These are phyloP conservation scores for Tipula lateralis DNA, from an alignment of 2,888 invertebrate species.

Conservation along the genomic window DNA sequence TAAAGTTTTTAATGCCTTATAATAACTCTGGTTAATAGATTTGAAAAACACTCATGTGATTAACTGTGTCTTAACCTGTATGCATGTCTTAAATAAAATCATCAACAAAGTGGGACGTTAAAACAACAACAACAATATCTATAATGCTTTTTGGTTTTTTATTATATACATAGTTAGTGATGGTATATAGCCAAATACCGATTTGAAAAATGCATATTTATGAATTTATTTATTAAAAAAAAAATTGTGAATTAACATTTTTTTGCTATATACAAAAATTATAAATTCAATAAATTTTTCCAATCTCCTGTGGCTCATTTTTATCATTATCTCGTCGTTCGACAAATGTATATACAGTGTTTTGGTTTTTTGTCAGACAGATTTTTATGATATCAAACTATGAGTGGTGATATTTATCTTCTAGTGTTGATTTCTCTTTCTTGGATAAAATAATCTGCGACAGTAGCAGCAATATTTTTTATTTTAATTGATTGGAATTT, in stretches of 20 bases:
- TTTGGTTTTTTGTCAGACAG: neutral
- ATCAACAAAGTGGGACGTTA: neutral
- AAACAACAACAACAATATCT: neutral
- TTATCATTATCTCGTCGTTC: slow-evolving; percentile 5
- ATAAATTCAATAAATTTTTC: slow-evolving; percentile 28
- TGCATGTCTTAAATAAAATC: neutral
- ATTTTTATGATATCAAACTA: neutral
- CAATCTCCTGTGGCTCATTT: slow-evolving; percentile 27
- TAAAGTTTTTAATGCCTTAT: no score
- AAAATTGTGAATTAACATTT: slow-evolving; percentile 26
- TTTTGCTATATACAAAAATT: neutral
- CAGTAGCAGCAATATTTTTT: neutral
- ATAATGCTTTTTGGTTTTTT: neutral
- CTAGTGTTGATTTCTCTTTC: neutral
- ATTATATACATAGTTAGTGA: neutral
- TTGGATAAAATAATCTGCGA: neutral
- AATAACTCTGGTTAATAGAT: no score
- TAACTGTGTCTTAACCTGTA: neutral
- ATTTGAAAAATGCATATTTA: slow-evolving; percentile 27
- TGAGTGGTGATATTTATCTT: neutral
- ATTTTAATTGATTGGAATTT: neutral
- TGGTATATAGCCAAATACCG: neutral
- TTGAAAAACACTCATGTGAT: neutral
- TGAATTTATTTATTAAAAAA: neutral
- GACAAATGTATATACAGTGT: no score